Evolutionary conservation across 2,888 invertebrate species (phyloP).

Genomic region (Colostygia pectinataria): DNA sequence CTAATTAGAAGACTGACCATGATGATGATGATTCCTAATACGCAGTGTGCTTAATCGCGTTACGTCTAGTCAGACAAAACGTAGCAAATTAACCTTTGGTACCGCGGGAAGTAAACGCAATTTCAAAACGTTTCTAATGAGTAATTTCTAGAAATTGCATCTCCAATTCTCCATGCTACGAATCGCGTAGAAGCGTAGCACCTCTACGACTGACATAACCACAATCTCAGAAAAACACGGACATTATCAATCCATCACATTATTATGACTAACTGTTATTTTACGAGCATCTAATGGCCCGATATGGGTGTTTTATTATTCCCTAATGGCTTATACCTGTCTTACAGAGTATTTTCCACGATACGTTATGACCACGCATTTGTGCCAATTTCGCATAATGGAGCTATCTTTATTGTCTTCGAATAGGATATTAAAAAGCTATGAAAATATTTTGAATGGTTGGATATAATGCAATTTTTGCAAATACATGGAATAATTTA

Average conservation of each 20-base stretch:
- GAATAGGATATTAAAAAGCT: slow-evolving; percentile 52
- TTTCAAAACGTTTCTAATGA: too few relatives aligned
- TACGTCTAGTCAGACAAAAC: too few relatives aligned
- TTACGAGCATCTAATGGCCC: slow-evolving; percentile 80
- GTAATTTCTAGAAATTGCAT: too few relatives aligned
- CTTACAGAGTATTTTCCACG: slow-evolving; percentile 63
- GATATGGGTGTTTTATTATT: slow-evolving; percentile 81
- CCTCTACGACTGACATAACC: slow-evolving; percentile 35
- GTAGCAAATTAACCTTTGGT: too few relatives aligned
- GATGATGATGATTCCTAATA: too few relatives aligned
- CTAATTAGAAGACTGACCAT: too few relatives aligned
- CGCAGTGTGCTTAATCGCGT: too few relatives aligned
- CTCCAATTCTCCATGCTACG: not conserved
- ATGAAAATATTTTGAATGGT: slow-evolving; percentile 42
- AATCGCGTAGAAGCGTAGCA: slow-evolving; percentile 24
- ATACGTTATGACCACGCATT: slow-evolving; percentile 75
- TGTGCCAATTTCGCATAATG: slow-evolving; percentile 77
- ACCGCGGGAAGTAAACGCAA: too few relatives aligned
- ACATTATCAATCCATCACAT: slow-evolving; percentile 78
- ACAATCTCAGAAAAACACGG: slow-evolving; percentile 65
- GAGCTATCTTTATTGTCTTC: slow-evolving; percentile 69
- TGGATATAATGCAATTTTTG: not conserved
- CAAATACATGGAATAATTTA: not conserved
- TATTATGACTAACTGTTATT: slow-evolving; percentile 82
- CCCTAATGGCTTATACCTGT: slow-evolving; percentile 82